Evolutionary conservation across 2,113 vertebrate species (phyloP), one percentile per base, ranked within the genome.

Genomic region (Mesitornis unicolor): DNA sequence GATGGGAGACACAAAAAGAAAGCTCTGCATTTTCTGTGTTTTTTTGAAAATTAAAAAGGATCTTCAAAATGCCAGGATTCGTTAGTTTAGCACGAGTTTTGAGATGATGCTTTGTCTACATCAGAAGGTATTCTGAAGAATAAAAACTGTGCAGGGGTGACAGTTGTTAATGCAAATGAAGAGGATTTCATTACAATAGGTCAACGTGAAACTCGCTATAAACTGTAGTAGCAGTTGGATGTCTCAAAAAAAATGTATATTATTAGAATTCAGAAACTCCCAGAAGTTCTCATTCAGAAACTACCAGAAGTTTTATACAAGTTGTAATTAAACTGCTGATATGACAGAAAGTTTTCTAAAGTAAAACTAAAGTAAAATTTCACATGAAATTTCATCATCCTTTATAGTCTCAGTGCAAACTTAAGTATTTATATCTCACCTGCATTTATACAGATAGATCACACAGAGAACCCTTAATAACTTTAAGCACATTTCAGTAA

Each of bases 71-170:
- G 29, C 84, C 79, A 87, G 86, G 54, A 60, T 87, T 75, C 71
- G 87, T 97, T 97, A 98, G 97, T 82, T 95, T 53, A 97, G 67
- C 81, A 69, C 11, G 74, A 93, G 38, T 88, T 86, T 86, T 65
- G 20, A 78, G 87, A 75, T 71, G 67, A 84, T 78, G 71, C 69
- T 94, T 84, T 93, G n/a, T 69, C 65, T 83, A n/a, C 29, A 87
- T 70, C 74, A 94, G 48, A 75, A 89, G 16, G 53, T 45, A 73
- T 89, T 87, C 28, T 83, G 42, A 86, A 76, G 54, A 92, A 85
- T 13, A 88, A 91, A 90, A 94, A 68, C 77, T 6, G 10, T 48
- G 86, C 6, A 83, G 11, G 15, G 22, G 20, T 83, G 38, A 89
- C 65, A 81, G 53, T 80, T 64, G 78, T 95, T 73, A 92, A 88